A percentile compares a stretch with the other conserved stretches of the same genome.
Conservation (phyloP, 2,113 vertebrate species). For the Sisor rabdophorus region DNA sequence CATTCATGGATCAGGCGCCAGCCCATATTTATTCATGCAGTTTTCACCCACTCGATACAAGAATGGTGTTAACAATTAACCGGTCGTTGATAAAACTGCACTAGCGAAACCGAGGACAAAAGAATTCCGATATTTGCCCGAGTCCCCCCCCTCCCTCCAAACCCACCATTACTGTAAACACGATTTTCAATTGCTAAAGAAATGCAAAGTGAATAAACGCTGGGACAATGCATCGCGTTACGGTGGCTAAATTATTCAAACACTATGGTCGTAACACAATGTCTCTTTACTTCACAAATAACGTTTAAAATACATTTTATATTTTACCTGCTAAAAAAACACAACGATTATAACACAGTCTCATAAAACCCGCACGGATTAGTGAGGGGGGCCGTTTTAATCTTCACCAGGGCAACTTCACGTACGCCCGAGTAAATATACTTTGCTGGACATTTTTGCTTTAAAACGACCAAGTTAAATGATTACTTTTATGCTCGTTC, state of each 20-base stretch:
- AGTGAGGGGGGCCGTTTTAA: conserved; percentile 21
- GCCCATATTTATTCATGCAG: conserved; percentile 7
- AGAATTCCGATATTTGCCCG: not conserved
- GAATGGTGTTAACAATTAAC: conserved; percentile 8
- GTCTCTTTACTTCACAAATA: not conserved
- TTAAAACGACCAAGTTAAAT: not conserved
- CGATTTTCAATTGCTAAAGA: conserved; percentile 7
- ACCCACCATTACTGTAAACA: not conserved
- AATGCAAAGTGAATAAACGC: conserved; percentile 12
- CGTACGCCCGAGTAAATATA: not conserved
- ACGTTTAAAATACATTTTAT: no score
- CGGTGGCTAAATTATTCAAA: not conserved
- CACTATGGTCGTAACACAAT: not conserved
- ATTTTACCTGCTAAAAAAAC: not conserved
- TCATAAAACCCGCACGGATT: conserved; percentile 11
- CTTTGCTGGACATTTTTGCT: not conserved
- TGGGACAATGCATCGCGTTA: not conserved
- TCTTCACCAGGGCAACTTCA: conserved; percentile 3
- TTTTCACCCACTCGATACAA: not conserved
- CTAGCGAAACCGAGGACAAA: conserved; percentile 9
- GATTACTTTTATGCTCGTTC: not conserved
- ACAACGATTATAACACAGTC: not conserved
- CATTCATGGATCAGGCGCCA: not conserved
- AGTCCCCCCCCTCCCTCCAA: no score
- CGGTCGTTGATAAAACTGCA: not conserved